These are phyloP conservation scores for Blastomussa wellsi DNA, from an alignment of 92 coral and sea anemone genomes.

Conservation along the genomic window DNA sequence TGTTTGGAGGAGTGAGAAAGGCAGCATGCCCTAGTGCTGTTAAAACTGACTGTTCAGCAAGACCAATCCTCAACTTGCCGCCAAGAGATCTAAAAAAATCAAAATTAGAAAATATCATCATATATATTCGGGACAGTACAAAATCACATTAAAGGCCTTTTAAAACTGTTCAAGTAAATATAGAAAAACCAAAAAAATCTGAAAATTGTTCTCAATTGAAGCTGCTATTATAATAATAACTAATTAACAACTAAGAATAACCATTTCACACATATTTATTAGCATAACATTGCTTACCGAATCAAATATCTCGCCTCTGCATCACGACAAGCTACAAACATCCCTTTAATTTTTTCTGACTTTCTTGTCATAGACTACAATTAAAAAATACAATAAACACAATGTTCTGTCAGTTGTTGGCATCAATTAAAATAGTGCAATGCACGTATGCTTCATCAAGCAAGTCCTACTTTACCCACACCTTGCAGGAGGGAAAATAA, in stretches of 20 bases:
- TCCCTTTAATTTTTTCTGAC: slow-evolving; percentile 87
- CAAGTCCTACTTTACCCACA: too few species aligned
- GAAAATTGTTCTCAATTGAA: not conserved
- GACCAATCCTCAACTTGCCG: slow-evolving; percentile 96
- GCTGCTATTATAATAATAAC: not conserved
- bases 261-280: not conserved
- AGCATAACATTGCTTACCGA: slow-evolving; percentile 47
- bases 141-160: too few species aligned
- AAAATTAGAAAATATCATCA: not conserved
- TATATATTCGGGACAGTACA: too few species aligned
- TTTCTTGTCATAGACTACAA: slow-evolving; percentile 86
- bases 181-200: not conserved
- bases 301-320: slow-evolving; percentile 92
- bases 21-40: slow-evolving; percentile 92
- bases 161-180: not conserved
- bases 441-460: too few species aligned
- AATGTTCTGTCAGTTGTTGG: not conserved
- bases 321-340: slow-evolving; percentile 95
- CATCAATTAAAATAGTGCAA: not conserved
- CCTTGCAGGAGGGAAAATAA: too few species aligned
- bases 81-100: slow-evolving; percentile 72
- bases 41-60: slow-evolving; percentile 97
- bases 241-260: not conserved
- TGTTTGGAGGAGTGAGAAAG: slow-evolving; percentile 87
- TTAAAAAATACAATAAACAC: not conserved